Evolutionary conservation across 1,140 invertebrate species (phyloP), one percentile per base, ranked within the genome.

Genomic region (Rhynchophorus ferrugineus): DNA sequence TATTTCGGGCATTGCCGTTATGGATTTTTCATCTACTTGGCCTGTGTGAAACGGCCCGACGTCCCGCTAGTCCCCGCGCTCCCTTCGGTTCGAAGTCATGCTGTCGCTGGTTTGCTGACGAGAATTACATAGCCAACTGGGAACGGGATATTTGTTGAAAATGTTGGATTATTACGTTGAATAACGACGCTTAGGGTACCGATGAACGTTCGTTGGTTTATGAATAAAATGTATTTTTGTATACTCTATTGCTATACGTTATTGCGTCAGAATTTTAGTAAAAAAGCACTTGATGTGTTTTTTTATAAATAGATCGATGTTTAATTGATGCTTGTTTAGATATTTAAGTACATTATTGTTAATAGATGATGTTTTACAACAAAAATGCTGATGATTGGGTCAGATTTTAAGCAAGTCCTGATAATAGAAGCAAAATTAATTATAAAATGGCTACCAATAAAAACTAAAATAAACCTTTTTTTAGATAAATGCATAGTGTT

Each of bases 1-100:
- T 29, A 6, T 29, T 29, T 29, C 5, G 24, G 24, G 7, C 37
- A 6, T 18, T 18, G n/a, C 37, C 19, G 41, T 48, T 57, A 57
- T 57, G 46, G 55, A 57, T 57, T 51, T 57, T 57, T 57, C 35
- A 14, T 6, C 43, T n/a, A n/a, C 20, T 33, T 14, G 29, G 42
- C 14, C 51, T 20, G 49, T 53, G 56, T 58, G 21, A 49, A 50
- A 14, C 50, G 35, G 56, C 47, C 51, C 51, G 38, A 17, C 6
- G 14, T 29, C 43, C 47, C 47, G 35, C 24, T 24, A 9, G 8
- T 22, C 20, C 35, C 46, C 47, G 38, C 16, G 11, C 16, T 17
- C 34, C 13, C 37, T 33, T n/a, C 33, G 39, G 53, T 49, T 49
- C 36, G 8, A 34, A 37, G 48, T 49, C 22, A 50, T 42, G 46